phyloP scores from a whole-genome alignment of 2,888 invertebrate genomes.

The Thymelicus lineola region DNA sequence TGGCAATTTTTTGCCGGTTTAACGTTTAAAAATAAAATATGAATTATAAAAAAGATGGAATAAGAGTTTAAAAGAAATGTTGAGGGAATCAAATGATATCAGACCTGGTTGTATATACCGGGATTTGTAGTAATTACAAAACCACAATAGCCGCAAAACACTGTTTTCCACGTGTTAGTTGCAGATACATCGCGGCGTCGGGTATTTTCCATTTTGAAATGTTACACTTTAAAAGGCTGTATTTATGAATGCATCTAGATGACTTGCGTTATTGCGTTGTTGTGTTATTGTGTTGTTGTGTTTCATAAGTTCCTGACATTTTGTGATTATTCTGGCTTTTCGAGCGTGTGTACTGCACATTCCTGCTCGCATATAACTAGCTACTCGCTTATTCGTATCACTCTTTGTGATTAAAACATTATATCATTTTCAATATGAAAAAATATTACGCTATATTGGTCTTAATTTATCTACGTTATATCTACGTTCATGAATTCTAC shows the following conservation, averaged over 20 bases:
- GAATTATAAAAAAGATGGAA: background rate
- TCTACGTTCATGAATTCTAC: no score
- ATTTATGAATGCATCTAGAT: background rate
- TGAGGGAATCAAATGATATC: background rate
- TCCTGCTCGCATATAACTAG: no score
- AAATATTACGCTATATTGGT: no score
- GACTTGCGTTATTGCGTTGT: background rate
- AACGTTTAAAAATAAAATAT: background rate
- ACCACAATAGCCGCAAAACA: constrained; percentile 30
- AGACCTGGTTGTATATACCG: background rate
- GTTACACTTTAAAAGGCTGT: constrained; percentile 8
- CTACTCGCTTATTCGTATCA: no score
- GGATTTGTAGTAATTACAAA: constrained; percentile 27
- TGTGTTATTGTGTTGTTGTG: no score
- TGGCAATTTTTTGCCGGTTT: no score
- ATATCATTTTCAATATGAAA: no score
- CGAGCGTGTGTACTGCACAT: no score
- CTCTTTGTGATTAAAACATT: no score
- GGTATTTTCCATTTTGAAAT: constrained; percentile 13
- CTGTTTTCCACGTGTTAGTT: constrained; percentile 26
- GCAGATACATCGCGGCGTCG: constrained; percentile 19
- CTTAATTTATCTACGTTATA: no score
- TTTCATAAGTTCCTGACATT: no score
- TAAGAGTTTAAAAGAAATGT: background rate
- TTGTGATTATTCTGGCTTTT: no score